A percentile compares a stretch with the other conserved stretches of the same genome.
Evolutionary conservation across 1,140 invertebrate genomes (phyloP).

Genomic region (Lasioglossum albipes): DNA sequence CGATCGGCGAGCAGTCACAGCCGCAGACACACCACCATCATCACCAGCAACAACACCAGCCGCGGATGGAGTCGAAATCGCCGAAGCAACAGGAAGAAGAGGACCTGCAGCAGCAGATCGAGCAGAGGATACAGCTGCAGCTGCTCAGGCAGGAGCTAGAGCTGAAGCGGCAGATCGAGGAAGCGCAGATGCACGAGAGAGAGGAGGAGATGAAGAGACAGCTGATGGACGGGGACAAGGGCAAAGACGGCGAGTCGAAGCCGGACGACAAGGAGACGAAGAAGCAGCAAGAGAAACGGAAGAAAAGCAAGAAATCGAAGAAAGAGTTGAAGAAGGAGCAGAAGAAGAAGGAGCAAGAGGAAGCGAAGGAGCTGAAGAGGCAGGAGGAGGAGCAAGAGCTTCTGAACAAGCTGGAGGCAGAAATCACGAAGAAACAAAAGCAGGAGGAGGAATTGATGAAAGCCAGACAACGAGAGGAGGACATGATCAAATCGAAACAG

Average conservation of each 20-base stretch:
- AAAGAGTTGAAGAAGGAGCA: conserved; percentile 16
- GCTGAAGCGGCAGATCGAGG: conserved; percentile 5
- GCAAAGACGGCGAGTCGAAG: background rate
- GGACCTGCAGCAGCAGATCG: conserved; percentile 48
- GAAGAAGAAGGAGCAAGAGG: conserved; percentile 1
- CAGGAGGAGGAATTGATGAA: conserved; percentile 26
- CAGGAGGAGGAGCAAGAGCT: conserved; percentile 23
- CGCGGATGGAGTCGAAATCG: background rate
- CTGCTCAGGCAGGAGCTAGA: conserved; percentile 22
- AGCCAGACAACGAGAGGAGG: conserved; percentile 10
- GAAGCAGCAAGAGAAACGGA: conserved; percentile 2
- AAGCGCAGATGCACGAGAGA: conserved; percentile 33
- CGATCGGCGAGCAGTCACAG: conserved; percentile 32
- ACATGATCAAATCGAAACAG: background rate
- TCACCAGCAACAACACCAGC: conserved; percentile 1
- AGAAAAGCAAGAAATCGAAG: conserved; percentile 9
- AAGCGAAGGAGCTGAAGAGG: conserved; percentile 4
- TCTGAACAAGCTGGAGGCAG: conserved; percentile 15
- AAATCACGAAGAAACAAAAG: background rate
- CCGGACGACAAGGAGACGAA: background rate
- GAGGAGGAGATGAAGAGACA: conserved; percentile 35
- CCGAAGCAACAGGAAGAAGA: conserved; percentile 18
- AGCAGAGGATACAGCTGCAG: conserved; percentile 37
- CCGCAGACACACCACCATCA: background rate
- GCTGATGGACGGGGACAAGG: conserved; percentile 29